Percentiles rank a stretch among this genome's conserved stretches.
Conservation (phyloP, 2,888 invertebrate genomes). For the Cephonodes hylas region DNA sequence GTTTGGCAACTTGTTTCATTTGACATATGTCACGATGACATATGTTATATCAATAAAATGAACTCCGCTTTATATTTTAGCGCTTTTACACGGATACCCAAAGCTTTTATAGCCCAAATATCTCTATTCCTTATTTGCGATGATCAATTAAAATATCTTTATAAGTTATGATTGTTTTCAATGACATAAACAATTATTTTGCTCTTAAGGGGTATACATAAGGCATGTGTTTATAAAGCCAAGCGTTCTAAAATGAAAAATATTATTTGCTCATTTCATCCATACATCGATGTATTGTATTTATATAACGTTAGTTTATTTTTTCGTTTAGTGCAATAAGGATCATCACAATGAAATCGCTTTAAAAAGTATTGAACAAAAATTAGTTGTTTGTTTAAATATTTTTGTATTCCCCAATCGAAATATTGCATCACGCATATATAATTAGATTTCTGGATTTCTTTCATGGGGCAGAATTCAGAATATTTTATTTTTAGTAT, state of each 20-base stretch:
- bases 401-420: background rate
- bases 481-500: background rate
- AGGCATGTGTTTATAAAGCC: background rate
- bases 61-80: background rate
- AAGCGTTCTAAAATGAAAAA: slow-evolving; percentile 15
- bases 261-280: slow-evolving; percentile 58
- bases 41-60: background rate
- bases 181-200: no score
- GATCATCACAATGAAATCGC: slow-evolving; percentile 32
- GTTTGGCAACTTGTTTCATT: background rate
- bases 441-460: background rate
- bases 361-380: slow-evolving; percentile 7
- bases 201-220: background rate
- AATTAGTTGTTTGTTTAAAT: background rate
- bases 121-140: no score
- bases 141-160: no score
- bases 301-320: slow-evolving; percentile 34
- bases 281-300: slow-evolving; percentile 65
- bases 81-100: background rate
- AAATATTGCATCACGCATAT: background rate
- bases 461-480: background rate
- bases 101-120: background rate
- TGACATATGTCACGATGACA: slow-evolving; percentile 10
- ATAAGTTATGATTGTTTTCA: no score
- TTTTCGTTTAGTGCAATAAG: slow-evolving; percentile 40